Conservation (phyloP, 1,140 invertebrate species). For the Helicoverpa zea region DNA sequence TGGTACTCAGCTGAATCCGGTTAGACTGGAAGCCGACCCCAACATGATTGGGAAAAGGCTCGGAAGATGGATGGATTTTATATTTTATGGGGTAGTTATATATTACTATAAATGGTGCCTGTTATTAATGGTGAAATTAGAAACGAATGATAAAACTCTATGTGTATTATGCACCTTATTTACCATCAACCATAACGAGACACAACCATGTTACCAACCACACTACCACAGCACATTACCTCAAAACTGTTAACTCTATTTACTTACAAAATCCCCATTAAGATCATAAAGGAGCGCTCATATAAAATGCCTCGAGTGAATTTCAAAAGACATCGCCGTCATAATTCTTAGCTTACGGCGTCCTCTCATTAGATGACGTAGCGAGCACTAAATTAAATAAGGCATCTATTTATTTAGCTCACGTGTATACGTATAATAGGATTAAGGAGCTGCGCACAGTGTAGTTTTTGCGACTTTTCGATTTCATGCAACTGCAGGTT, state of each 20-base stretch:
- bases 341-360: slow-evolving; percentile 27
- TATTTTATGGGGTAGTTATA: too few relatives aligned
- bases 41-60: too few relatives aligned
- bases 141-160: too few relatives aligned
- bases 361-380: slow-evolving; percentile 31
- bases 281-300: slow-evolving; percentile 8
- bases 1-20: too few relatives aligned
- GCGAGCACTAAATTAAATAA: slow-evolving; percentile 45
- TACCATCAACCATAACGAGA: too few relatives aligned
- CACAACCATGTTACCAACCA: too few relatives aligned
- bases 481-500: too few relatives aligned
- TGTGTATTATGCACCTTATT: too few relatives aligned
- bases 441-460: not conserved
- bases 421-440: slow-evolving; percentile 53
- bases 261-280: slow-evolving; percentile 1
- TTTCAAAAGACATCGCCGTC: slow-evolving; percentile 26
- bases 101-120: too few relatives aligned
- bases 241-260: not conserved
- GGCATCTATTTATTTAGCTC: slow-evolving; percentile 50
- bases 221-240: not conserved
- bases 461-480: not conserved
- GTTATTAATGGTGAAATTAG: too few relatives aligned
- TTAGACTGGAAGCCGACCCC: too few relatives aligned
- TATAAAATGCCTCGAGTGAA: slow-evolving; percentile 25
- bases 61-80: too few relatives aligned